Evolutionary conservation across 2,888 invertebrate species (phyloP).

Genomic region (Rhagonycha lutea): DNA sequence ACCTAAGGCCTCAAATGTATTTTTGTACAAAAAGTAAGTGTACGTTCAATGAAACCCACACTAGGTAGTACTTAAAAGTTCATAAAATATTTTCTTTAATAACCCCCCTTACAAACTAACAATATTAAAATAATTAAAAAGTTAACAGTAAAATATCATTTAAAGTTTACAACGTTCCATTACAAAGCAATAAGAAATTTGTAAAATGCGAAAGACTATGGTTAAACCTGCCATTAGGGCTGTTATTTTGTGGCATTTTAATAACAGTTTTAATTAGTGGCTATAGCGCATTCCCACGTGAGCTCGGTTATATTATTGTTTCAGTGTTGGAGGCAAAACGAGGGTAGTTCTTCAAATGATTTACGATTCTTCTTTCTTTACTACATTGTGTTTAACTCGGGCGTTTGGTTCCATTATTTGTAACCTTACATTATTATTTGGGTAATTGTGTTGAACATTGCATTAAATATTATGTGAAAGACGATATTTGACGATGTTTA

Average conservation of each 20-base stretch:
- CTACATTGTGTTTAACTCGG: conserved; percentile 32
- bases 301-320: conserved; percentile 34
- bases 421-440: neutral
- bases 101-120: neutral
- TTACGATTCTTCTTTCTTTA: conserved; percentile 39
- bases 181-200: conserved; percentile 23
- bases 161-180: conserved; percentile 4
- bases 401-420: conserved; percentile 1
- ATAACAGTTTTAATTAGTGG: conserved; percentile 45
- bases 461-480: neutral
- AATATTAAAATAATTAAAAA: neutral
- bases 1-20: no score
- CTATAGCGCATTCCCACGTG: conserved; percentile 38
- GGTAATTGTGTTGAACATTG: neutral
- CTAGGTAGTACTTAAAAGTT: no score
- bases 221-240: conserved; percentile 24
- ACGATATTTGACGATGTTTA: neutral
- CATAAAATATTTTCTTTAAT: neutral
- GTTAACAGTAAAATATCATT: neutral
- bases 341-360: conserved; percentile 39
- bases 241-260: conserved; percentile 44
- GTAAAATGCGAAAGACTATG: conserved; percentile 24
- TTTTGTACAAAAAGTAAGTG: no score
- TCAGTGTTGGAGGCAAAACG: conserved; percentile 14
- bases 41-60: no score